These are phyloP conservation scores for Phortica magna DNA, from an alignment of 2,888 invertebrate species.

Conservation along the genomic window DNA sequence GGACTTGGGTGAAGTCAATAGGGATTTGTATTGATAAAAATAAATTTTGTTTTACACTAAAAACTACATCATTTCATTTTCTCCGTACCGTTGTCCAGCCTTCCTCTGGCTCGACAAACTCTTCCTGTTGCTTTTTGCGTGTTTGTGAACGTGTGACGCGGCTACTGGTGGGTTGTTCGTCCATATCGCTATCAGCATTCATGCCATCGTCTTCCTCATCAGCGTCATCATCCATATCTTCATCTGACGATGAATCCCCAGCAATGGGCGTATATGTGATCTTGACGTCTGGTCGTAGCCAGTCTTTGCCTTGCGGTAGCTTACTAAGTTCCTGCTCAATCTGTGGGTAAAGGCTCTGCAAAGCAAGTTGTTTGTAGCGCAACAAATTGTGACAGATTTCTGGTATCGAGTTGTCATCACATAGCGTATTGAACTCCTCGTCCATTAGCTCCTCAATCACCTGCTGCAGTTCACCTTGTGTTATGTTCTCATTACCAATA, in stretches of 20 bases:
- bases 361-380: constrained; percentile 80
- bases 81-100: constrained; percentile 84
- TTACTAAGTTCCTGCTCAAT: constrained; percentile 81
- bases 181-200: constrained; percentile 44
- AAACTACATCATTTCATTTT: constrained; percentile 1
- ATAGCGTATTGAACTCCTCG: constrained; percentile 85
- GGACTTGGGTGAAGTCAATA: constrained; percentile 70
- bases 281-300: constrained; percentile 80
- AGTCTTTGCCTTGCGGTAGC: constrained; percentile 81
- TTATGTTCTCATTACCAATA: constrained; percentile 80
- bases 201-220: constrained; percentile 39
- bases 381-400: constrained; percentile 82
- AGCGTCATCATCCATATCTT: constrained; percentile 69
- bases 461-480: constrained; percentile 82
- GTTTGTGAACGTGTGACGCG: constrained; percentile 60
- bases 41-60: constrained; percentile 40
- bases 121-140: constrained; percentile 57
- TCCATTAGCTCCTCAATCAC: constrained; percentile 85
- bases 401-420: constrained; percentile 85
- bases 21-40: constrained; percentile 57
- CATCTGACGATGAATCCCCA: constrained; percentile 77
- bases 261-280: constrained; percentile 68
- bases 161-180: constrained; percentile 63
- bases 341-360: constrained; percentile 80
- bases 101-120: constrained; percentile 79